A percentile compares a stretch with the other conserved stretches of the same genome.
Conservation (phyloP, 2,113 vertebrate genomes). For the Plecotus auritus region DNA sequence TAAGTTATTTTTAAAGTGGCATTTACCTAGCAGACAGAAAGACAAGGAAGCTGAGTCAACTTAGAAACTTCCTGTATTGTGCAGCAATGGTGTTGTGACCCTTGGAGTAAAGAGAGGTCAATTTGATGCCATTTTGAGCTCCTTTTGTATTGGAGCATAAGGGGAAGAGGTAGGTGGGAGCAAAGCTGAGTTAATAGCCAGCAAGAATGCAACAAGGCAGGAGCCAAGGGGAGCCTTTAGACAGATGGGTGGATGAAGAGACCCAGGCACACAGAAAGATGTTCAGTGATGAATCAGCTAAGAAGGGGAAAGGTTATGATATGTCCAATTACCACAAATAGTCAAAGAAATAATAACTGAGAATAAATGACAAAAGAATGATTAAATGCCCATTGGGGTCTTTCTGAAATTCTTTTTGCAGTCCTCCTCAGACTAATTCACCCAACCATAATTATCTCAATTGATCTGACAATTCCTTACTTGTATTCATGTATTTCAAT, state of each 20-base stretch:
- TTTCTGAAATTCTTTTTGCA: background rate
- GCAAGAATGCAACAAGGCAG: constrained; percentile 17
- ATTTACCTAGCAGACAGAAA: constrained; percentile 25
- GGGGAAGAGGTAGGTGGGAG: constrained; percentile 48
- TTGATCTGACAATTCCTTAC: background rate
- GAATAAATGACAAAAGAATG: background rate
- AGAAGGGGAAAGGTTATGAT: background rate
- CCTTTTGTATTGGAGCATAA: constrained; percentile 22
- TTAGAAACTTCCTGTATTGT: constrained; percentile 15
- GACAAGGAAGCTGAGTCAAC: constrained; percentile 34
- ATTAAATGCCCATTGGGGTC: background rate
- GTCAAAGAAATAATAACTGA: constrained; percentile 30
- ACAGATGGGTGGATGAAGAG: constrained; percentile 52
- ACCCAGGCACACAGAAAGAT: background rate
- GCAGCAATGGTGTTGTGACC: constrained; percentile 35
- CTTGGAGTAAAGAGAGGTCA: constrained; percentile 29
- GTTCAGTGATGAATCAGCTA: constrained; percentile 36
- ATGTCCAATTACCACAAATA: constrained; percentile 54
- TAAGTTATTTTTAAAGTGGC: constrained; percentile 15
- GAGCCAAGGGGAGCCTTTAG: constrained; percentile 10
- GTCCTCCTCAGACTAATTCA: background rate
- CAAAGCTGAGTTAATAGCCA: background rate
- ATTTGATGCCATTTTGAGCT: constrained; percentile 48
- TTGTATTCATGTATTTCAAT: background rate
- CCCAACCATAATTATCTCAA: background rate